Base-by-base conservation (phyloP, 2,113 vertebrate genomes). In the Polyodon spathula region DNA sequence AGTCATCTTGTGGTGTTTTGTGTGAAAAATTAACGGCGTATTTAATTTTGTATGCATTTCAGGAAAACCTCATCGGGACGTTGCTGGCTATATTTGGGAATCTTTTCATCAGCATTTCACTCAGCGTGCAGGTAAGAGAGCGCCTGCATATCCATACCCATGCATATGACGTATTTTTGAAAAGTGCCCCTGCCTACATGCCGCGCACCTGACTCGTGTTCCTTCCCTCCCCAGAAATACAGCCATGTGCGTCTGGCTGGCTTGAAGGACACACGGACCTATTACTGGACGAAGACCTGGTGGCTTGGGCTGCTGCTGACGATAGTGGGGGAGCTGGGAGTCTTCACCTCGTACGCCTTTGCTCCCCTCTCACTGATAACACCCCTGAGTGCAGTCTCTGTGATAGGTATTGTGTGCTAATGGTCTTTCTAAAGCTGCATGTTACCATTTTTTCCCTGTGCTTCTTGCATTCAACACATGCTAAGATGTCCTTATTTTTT, bases 11-110 rank as follows among this genome's bases (percentile, higher is more conserved):
- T n/a, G n/a, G n/a, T n/a, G n/a, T n/a, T n/a, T n/a, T n/a, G n/a
- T n/a, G n/a, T n/a, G n/a, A n/a, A n/a, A n/a, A n/a, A n/a, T n/a
- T n/a, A n/a, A n/a, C n/a, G n/a, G n/a, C n/a, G n/a, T n/a, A n/a
- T n/a, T n/a, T n/a, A n/a, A n/a, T n/a, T n/a, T n/a, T n/a, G n/a
- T n/a, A n/a, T n/a, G n/a, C 27, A 44, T 70, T 73, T 8, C 72
- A 98, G 95, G 92, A 97, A 59, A 98, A 98, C 72, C 76, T 98
- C 71, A 97, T 98, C 2, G 96, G 96, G 4, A 93, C 95, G 5
- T 78, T 98, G 40, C 77, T 98, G 59, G 94, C 94, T 1, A 96
- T 98, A 68, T 97, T 97, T 62, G 96, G 95, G 38, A 95, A 97
- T 53, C 79, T 97, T 1, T 76, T 95, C 27, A 88, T 90, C 83